Evolutionary conservation across 1,140 invertebrate genomes (phyloP), one percentile per base, ranked within the genome.

Genomic region (Diorhabda elongata): DNA sequence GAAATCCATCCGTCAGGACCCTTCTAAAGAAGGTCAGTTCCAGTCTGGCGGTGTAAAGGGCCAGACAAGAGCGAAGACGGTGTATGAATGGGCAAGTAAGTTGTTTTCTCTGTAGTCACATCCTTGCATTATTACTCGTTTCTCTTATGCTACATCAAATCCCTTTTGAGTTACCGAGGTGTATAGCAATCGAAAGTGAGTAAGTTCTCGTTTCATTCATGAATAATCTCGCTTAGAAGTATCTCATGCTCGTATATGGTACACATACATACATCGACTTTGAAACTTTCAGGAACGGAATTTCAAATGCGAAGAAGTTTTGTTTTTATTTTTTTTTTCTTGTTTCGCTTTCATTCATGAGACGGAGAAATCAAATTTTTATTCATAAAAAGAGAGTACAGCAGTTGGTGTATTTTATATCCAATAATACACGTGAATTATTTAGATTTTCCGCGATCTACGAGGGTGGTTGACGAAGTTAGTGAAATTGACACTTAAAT

Each of bases 141-240:
- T 66, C 65, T 67, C 71, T 72, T 72, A 69, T 72, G 68, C 71
- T 58, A 71, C 70, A 73, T 73, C 71, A 69, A 73, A 73, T 70
- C 66, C 59, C 43, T 67, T 67, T 59, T 60, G 63, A 69, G 47
- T 52, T 72, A 69, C 61, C 69, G n/a, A 52, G 47, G 47, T 52
- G 47, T 52, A 52, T 6, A 52, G 69, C 61, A 67, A 67, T 67
- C 65, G 69, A 71, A 71, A 71, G 69, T 71, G 69, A 71, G 44
- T 44, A n/a, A 52, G 47, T 52, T 52, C 47, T 52, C 47, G 41
- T 56, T 67, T 63, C 69, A 71, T 71, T 71, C 66, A 71, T 71
- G 60, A 67, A 60, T 60, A 58, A 58, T 42, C 59, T 9, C 61
- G 58, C 41, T 5, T 47, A 56, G 68, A 63, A 62, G 26, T 65